A percentile compares a stretch with the other conserved stretches of the same genome.
Conservation (phyloP, 2,888 invertebrate genomes). For the Calameuta filiformis region DNA sequence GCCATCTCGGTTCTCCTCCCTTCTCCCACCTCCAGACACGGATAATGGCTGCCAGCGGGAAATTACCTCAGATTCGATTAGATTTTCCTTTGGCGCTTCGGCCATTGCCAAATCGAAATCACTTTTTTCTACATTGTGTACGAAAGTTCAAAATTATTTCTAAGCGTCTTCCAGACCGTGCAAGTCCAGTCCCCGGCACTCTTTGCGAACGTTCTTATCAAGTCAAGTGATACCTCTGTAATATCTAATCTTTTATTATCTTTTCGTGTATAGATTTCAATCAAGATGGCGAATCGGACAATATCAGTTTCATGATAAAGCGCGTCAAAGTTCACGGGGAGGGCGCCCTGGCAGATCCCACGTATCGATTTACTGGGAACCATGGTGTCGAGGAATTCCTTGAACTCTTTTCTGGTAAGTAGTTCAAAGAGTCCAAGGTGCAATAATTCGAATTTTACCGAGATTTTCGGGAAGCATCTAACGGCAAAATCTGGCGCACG, state of each 20-base stretch:
- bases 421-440: neutral
- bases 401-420: slow-evolving; percentile 91
- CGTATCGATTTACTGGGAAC: slow-evolving; percentile 89
- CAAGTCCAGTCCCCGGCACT: too few species aligned
- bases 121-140: too few species aligned
- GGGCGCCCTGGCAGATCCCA: slow-evolving; percentile 83
- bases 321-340: slow-evolving; percentile 90
- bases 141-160: too few species aligned
- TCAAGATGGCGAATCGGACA: slow-evolving; percentile 88
- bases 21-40: slow-evolving; percentile 8
- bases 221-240: too few species aligned
- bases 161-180: too few species aligned
- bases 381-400: slow-evolving; percentile 98
- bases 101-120: too few species aligned
- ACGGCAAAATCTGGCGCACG: too few species aligned
- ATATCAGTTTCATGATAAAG: slow-evolving; percentile 95
- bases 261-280: slow-evolving; percentile 80
- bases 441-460: too few species aligned
- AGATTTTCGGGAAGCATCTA: too few species aligned
- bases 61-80: slow-evolving; percentile 28
- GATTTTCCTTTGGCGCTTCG: too few species aligned
- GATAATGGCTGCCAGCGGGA: slow-evolving; percentile 18
- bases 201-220: too few species aligned
- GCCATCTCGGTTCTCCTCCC: neutral
- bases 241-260: too few species aligned